Evolutionary conservation across 2,888 invertebrate species (phyloP).

Genomic region (Minunthozetes semirufus): DNA sequence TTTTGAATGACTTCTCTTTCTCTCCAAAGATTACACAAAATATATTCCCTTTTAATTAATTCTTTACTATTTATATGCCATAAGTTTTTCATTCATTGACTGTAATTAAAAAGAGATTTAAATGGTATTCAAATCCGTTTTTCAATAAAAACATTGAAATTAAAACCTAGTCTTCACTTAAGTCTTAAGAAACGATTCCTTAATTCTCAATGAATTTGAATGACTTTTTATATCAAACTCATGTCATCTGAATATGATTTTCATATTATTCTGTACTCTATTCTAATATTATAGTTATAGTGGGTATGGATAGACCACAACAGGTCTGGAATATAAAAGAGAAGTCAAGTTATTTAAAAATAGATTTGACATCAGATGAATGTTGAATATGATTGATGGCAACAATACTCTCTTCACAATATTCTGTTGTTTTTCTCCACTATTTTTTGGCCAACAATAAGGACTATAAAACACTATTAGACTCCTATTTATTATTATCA

Average conservation of each 20-base stretch:
- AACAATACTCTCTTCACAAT: background rate
- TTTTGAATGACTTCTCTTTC: background rate
- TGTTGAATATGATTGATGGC: constrained; percentile 26
- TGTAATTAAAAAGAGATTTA: constrained; percentile 6
- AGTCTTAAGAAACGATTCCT: too few species aligned
- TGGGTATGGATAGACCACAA: background rate
- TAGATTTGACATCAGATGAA: constrained; percentile 20
- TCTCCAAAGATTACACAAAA: background rate
- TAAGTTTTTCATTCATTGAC: background rate
- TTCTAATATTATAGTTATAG: too few species aligned
- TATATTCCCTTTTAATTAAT: constrained; percentile 8
- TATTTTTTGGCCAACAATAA: background rate
- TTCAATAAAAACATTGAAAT: too few species aligned
- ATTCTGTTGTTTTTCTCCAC: too few species aligned
- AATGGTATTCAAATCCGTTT: background rate
- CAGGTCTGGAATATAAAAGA: background rate
- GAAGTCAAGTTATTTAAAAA: constrained; percentile 4
- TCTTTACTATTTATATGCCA: background rate
- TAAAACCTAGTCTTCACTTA: too few species aligned
- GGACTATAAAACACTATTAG: background rate
- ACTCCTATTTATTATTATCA: background rate
- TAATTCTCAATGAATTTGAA: too few species aligned
- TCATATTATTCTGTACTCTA: background rate
- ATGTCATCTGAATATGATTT: background rate
- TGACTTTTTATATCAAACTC: too few species aligned